phyloP scores from a whole-genome alignment of 1,140 invertebrate species.

The Caenorhabditis brenneri region DNA sequence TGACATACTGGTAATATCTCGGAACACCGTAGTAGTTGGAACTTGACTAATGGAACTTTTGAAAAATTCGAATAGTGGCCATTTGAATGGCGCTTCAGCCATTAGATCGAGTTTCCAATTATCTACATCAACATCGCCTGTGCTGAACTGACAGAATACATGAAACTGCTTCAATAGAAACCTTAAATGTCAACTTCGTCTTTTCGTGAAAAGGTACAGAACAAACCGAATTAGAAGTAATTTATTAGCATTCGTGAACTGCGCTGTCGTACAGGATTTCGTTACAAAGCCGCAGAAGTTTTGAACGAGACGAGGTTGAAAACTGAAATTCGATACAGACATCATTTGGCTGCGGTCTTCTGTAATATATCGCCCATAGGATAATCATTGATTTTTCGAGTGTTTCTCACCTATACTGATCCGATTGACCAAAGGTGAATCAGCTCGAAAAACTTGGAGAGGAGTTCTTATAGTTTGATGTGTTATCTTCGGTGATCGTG shows the following conservation, averaged over 20 bases:
- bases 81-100: neutral
- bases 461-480: conserved; percentile 40
- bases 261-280: neutral
- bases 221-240: conserved; percentile 13
- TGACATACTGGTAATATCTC: neutral
- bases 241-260: neutral
- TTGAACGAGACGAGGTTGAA: neutral
- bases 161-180: conserved; percentile 47
- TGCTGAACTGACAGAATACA: conserved; percentile 37
- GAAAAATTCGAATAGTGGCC: conserved; percentile 4
- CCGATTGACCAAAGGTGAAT: conserved; percentile 42
- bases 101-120: neutral
- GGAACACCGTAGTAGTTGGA: neutral
- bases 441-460: conserved; percentile 33
- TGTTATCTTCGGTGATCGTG: neutral
- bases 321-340: neutral
- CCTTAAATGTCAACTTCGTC: neutral
- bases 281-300: conserved; percentile 9
- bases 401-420: conserved; percentile 41
- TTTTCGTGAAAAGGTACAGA: neutral
- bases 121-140: conserved; percentile 33
- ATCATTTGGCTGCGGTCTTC: conserved; percentile 31
- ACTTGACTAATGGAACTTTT: conserved; percentile 28
- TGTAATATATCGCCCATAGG: too few relatives aligned
- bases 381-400: too few relatives aligned